Evolutionary conservation across 2,113 vertebrate species (phyloP), one percentile per base, ranked within the genome.

Genomic region (Centrocercus urophasianus): DNA sequence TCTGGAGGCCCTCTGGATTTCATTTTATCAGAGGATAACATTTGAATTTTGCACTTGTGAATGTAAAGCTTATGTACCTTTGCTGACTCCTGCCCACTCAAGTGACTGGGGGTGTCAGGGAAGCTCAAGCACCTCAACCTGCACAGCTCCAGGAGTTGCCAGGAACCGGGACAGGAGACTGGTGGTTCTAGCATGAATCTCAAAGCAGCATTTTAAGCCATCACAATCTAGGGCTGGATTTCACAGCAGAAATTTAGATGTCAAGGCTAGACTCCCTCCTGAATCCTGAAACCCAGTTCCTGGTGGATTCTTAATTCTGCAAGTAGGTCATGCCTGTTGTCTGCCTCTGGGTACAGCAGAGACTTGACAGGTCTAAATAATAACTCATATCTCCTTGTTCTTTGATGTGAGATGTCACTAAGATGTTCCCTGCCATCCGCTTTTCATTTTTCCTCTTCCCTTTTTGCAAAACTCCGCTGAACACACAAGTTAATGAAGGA

Each of bases 371-470:
- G 66, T 69, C 75, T 88, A 77, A 95, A 93, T 89, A 91, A 81
- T 20, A 72, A 74, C 82, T 89, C 83, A 59, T 34, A 36, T 76
- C 38, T 79, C 80, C 71, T 32, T 13, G 34, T 28, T 65, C 76
- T 95, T 92, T 93, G 90, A 94, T 89, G 88, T 75, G 32, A 64
- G 77, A 61, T 91, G 84, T 63, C 92, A 82, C 93, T 7, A 15
- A 83, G 81, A 73, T 88, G 77, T 60, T 93, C 48, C 27, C 27
- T 50, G 73, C 14, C 63, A 48, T 66, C 64, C 4, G 1, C 83
- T 84, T 92, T 47, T 83, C 57, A 36, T 91, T 82, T 72, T 34
- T 75, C 32, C 74, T 66, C 57, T 60, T 77, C 81, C 60, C 0
- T 32, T 64, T 12, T 76, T 84, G 40, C 47, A 63, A 28, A 77